Conservation (phyloP, 2,113 vertebrate genomes). For the Baryphthengus martii region DNA sequence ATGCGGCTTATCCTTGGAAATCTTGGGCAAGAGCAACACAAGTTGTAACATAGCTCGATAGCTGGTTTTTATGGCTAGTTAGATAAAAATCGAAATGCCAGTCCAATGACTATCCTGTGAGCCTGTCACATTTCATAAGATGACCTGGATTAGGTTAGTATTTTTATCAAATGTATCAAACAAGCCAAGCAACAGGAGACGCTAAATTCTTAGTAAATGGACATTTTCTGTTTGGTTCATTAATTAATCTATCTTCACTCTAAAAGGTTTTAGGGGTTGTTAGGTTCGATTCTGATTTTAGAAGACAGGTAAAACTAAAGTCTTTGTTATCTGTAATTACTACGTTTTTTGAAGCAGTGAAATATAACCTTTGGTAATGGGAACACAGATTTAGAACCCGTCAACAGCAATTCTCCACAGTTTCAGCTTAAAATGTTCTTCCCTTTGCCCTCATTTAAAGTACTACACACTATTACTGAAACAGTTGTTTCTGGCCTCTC, state of each 20-base stretch:
- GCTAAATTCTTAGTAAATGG: background rate
- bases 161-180: background rate
- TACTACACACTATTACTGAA: background rate
- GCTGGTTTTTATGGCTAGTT: constrained; percentile 9
- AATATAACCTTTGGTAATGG: background rate
- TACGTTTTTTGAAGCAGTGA: background rate
- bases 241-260: background rate
- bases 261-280: background rate
- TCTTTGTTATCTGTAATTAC: constrained; percentile 34
- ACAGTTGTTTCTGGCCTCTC: background rate
- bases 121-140: background rate
- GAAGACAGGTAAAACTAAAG: constrained; percentile 18
- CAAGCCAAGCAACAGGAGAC: background rate
- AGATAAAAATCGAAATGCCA: background rate
- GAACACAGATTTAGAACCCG: constrained; percentile 7
- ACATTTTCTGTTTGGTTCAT: background rate
- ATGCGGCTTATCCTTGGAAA: background rate
- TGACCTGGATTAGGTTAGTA: background rate
- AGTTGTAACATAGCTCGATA: background rate
- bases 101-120: background rate
- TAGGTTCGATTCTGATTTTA: constrained; percentile 16
- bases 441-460: background rate
- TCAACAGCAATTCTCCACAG: background rate
- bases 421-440: background rate
- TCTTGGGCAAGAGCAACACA: background rate